These are phyloP conservation scores for Macaria notata DNA, from an alignment of 2,888 invertebrate genomes.

Conservation along the genomic window DNA sequence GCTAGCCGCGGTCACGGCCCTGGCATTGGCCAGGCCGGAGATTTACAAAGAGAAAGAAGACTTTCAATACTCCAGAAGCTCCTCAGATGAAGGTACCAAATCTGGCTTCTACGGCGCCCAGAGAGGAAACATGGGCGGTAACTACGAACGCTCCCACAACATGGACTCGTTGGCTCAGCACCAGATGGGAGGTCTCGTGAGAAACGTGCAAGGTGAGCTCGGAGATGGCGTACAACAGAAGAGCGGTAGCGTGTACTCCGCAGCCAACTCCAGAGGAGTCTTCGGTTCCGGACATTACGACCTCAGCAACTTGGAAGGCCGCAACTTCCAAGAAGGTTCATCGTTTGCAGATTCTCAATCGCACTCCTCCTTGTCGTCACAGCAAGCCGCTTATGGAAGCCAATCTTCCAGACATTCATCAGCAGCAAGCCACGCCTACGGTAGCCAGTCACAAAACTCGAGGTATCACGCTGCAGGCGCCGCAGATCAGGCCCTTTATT, in stretches of 20 bases:
- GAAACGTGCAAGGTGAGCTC: constrained; percentile 69
- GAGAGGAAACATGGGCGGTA: constrained; percentile 78
- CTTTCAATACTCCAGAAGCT: constrained; percentile 74
- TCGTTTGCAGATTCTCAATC: constrained; percentile 44
- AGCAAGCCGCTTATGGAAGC: constrained; percentile 25
- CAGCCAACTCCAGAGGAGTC: constrained; percentile 70
- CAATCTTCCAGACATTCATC: constrained; percentile 27
- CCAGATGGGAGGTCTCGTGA: constrained; percentile 71
- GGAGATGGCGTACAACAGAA: constrained; percentile 63
- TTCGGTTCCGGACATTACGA: constrained; percentile 67
- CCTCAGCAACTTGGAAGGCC: constrained; percentile 62
- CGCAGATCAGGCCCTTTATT: constrained; percentile 34
- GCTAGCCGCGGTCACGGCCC: constrained; percentile 52
- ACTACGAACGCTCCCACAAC: constrained; percentile 75
- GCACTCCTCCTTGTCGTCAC: constrained; percentile 39
- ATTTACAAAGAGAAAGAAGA: constrained; percentile 74
- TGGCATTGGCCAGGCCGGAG: constrained; percentile 65
- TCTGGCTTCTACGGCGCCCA: constrained; percentile 74
- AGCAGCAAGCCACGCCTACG: constrained; percentile 34
- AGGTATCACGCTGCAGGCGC: constrained; percentile 39
- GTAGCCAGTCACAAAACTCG: constrained; percentile 44
- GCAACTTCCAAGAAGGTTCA: constrained; percentile 65
- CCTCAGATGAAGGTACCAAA: constrained; percentile 72
- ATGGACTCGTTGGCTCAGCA: constrained; percentile 74
- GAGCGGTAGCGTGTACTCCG: constrained; percentile 65